These are phyloP conservation scores for Butorides virescens DNA, from an alignment of 2,113 vertebrate species.

Conservation along the genomic window DNA sequence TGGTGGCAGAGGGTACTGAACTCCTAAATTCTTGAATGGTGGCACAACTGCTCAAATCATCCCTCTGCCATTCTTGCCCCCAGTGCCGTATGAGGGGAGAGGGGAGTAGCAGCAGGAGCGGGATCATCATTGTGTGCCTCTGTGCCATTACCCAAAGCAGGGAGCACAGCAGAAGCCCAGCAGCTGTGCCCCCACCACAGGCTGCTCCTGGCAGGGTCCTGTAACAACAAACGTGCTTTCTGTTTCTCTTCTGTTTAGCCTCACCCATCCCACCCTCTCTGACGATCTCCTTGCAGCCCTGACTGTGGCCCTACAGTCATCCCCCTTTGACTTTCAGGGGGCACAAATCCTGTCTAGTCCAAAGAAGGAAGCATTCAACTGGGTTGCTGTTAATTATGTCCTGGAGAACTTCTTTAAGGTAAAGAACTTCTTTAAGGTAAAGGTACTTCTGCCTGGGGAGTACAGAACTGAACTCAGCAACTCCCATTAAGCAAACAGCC, in stretches of 20 bases:
- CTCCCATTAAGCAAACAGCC: background rate
- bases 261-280: background rate
- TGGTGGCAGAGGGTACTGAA: background rate
- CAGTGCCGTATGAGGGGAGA: rapidly evolving
- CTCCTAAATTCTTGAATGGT: background rate
- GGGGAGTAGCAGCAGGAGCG: background rate
- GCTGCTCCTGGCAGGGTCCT: background rate
- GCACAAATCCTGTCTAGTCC: constrained; percentile 15
- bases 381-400: constrained; percentile 53
- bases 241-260: constrained; percentile 34
- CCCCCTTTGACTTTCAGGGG: constrained; percentile 25
- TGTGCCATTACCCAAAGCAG: background rate
- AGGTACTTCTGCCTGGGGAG: background rate
- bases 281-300: constrained; percentile 5
- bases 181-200: background rate
- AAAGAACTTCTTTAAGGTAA: constrained; percentile 57
- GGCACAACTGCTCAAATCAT: background rate
- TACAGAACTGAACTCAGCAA: background rate
- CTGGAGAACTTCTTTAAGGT: constrained; percentile 63
- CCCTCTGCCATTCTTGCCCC: background rate
- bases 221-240: background rate
- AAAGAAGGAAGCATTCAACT: constrained; percentile 1
- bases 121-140: background rate
- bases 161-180: background rate
- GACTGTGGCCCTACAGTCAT: constrained; percentile 18